Evolutionary conservation across 2,888 invertebrate species (phyloP).

Genomic region (Calameuta pallipes): DNA sequence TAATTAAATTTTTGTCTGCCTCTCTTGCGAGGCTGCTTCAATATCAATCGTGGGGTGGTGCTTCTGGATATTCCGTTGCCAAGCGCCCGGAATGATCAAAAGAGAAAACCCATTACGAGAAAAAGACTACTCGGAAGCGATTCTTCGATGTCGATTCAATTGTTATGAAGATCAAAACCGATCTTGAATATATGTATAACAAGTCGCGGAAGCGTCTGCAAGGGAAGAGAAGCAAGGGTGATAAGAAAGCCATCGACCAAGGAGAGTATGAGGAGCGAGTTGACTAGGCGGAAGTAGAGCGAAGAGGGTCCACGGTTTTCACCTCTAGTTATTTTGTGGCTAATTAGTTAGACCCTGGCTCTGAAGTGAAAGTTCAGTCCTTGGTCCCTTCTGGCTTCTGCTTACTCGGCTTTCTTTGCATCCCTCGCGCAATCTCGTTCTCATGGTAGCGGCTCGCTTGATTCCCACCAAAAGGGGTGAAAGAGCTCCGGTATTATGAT

Average conservation of each 20-base stretch:
- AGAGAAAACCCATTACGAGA: not conserved
- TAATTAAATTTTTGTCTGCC: not conserved
- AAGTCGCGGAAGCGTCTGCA: not conserved
- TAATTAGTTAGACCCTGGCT: constrained; percentile 31
- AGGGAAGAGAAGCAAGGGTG: not conserved
- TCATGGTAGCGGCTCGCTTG: constrained; percentile 12
- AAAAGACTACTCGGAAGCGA: not conserved
- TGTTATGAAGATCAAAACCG: not conserved
- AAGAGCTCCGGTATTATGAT: constrained; percentile 31
- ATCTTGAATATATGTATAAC: not conserved
- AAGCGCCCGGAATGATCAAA: not conserved
- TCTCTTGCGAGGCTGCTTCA: not conserved
- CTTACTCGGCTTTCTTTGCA: constrained; percentile 12
- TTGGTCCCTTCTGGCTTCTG: not conserved
- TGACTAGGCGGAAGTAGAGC: not conserved
- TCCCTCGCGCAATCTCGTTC: constrained; percentile 19
- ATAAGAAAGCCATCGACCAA: not conserved
- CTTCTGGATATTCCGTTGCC: not conserved
- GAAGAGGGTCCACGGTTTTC: constrained; percentile 9
- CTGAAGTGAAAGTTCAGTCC: constrained; percentile 14
- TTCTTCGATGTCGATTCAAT: not conserved
- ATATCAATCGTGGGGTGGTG: not conserved
- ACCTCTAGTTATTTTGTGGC: constrained; percentile 23
- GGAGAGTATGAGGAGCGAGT: not conserved
- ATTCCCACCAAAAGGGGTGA: constrained; percentile 26